phyloP scores from a whole-genome alignment of 1,140 invertebrate genomes.

The Saccostrea echinata region DNA sequence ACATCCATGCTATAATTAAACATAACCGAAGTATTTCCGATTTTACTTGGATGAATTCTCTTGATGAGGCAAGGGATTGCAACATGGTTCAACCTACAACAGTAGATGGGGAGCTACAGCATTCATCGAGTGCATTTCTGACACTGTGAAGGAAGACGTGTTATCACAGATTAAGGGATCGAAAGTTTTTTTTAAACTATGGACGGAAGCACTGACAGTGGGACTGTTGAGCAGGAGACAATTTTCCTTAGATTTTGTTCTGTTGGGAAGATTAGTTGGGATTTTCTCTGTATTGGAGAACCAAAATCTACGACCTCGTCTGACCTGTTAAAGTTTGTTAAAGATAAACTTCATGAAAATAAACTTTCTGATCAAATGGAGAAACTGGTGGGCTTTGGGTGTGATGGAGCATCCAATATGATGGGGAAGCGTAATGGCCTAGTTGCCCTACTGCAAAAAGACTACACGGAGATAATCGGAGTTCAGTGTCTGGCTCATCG shows the following conservation, averaged over 20 bases:
- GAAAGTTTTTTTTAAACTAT: background rate
- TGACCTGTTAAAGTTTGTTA: background rate
- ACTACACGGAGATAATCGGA: background rate
- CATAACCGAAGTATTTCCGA: background rate
- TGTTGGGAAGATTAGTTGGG: background rate
- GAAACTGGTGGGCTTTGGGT: background rate
- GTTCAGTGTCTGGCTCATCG: slow-evolving; percentile 41
- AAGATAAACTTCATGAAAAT: too few relatives aligned
- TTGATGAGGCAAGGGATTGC: background rate
- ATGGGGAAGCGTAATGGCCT: background rate
- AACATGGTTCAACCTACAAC: background rate
- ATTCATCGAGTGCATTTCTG: background rate
- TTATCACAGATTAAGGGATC: background rate
- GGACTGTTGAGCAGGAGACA: slow-evolving; percentile 20
- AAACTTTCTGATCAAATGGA: too few relatives aligned
- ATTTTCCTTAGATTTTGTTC: slow-evolving; percentile 1
- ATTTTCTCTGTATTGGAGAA: background rate
- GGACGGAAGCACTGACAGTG: background rate
- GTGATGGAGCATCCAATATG: background rate
- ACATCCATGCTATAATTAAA: background rate
- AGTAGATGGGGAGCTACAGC: background rate
- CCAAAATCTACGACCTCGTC: background rate
- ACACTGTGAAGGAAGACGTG: background rate
- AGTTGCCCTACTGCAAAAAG: background rate
- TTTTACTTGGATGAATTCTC: slow-evolving; percentile 1